Base-by-base conservation (phyloP, 2,113 vertebrate genomes). In the Dicerorhinus sumatrensis region DNA sequence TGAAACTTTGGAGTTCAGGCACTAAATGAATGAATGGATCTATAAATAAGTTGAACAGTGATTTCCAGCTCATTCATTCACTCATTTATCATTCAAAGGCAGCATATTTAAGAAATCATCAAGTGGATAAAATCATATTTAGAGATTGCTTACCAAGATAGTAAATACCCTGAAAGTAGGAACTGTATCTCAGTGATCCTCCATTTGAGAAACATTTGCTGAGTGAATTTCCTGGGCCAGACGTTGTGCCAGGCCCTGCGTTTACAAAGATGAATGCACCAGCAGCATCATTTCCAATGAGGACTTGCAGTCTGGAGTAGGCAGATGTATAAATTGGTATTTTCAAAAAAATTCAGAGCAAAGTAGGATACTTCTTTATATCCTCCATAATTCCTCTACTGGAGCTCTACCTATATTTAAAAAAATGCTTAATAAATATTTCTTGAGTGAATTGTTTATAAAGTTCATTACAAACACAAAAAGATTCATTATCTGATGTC, bases 11-110 rank as follows among this genome's bases (percentile, higher is more conserved):
- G 56, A 70, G 42, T 82, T 97, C 58, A 91, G 42, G 4, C 8
- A 85, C 33, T 70, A 87, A 48, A 36, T 63, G 83, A 89, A 58
- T 96, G 73, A 91, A 92, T 79, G 63, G 42, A 88, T 88, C 29
- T 11, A 12, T 79, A 39, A 91, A 86, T 89, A 87, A 56, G 54
- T 58, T 62, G 72, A 87, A 42, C 91, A 80, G 60, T 84, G 36
- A 88, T 65, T 58, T 85, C 33, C 42, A 83, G 23, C 87, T 96
- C 73, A 96, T 97, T 95, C 95, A 91, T 97, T 97, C 77, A 48
- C 51, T 96, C 5, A 25, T 83, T 95, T 80, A 62, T 73, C 65
- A 91, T 72, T 97, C 87, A 93, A 75, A 96, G 36, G 16, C 10
- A 92, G 42, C 11, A 12, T 42, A 60, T 46, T 94, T 72, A 60